Evolutionary conservation across 2,888 invertebrate genomes (phyloP), one percentile per base, ranked within the genome.

Genomic region (Drosophila flavopinicola): DNA sequence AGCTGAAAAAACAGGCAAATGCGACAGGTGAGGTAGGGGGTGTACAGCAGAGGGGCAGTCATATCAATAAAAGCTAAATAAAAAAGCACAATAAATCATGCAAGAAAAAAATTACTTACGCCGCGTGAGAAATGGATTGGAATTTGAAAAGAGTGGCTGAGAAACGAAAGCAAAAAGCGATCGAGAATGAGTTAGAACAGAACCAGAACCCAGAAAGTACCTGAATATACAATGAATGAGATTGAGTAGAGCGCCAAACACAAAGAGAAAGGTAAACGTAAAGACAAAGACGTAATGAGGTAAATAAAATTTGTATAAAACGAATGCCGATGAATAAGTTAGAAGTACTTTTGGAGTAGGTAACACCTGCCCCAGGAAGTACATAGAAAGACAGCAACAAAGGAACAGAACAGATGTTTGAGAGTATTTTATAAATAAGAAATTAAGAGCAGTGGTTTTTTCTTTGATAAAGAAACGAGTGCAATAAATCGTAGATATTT

Each of bases 81-180:
- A 42, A 49, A 52, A 38, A 27, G 45, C 37, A 63, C 37, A 59
- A 72, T 74, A 72, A 72, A 65, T 75, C 66, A 75, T 68, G 61
- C 57, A 56, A 58, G 58, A 65, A 70, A 63, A 54, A 60, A 60
- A 60, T 52, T 56, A 63, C 45, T 61, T 66, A 57, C 59, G 57
- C 58, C 10, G 54, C 69, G 63, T 84, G 74, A 65, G 76, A 84
- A 75, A 66, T 60, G 60, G 11, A 44, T 65, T 30, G 48, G 38
- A 61, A 66, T 61, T 42, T 63, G 39, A 13, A 48, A 41, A 35
- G 13, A 61, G 53, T 47, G 45, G 33, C 35, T 48, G 42, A 20
- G 48, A 57, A 64, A 58, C 10, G 48, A 54, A 63, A 63, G 63
- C 57, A 54, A 51, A 11, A 44, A 29, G 20, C 44, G 37, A 57